Evolutionary conservation across 2,113 vertebrate genomes (phyloP).

Genomic region (Callipepla squamata): DNA sequence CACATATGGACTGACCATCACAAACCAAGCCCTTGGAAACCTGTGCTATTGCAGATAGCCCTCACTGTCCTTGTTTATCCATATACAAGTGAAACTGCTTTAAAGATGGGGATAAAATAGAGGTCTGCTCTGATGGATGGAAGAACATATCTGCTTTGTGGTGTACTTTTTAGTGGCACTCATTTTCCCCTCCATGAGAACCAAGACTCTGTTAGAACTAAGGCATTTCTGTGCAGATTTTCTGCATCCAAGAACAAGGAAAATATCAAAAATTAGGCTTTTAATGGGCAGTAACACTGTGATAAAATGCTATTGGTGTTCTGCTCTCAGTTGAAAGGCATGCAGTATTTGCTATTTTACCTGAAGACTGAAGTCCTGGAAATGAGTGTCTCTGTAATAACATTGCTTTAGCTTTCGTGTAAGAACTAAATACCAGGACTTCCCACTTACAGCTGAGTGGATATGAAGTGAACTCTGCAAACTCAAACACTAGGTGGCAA

Average conservation of each 20-base stretch:
- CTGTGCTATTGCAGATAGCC: not conserved
- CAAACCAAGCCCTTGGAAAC: accelerated
- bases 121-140: accelerated
- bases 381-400: not conserved
- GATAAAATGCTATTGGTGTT: not conserved
- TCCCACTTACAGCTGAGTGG: not conserved
- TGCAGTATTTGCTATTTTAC: not conserved
- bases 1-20: too few species aligned
- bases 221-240: not conserved
- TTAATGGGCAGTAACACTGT: not conserved
- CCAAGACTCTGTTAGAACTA: not conserved
- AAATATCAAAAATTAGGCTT: not conserved
- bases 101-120: not conserved
- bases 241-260: not conserved
- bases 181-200: not conserved
- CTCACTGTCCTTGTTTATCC: not conserved
- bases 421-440: not conserved
- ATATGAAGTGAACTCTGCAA: not conserved
- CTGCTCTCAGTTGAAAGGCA: not conserved
- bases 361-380: not conserved
- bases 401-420: not conserved
- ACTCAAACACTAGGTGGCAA: not conserved
- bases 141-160: accelerated
- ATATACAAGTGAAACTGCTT: not conserved
- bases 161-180: not conserved